Base-by-base conservation (phyloP, 2,888 invertebrate species). In the Caradrina clavipalpis region DNA sequence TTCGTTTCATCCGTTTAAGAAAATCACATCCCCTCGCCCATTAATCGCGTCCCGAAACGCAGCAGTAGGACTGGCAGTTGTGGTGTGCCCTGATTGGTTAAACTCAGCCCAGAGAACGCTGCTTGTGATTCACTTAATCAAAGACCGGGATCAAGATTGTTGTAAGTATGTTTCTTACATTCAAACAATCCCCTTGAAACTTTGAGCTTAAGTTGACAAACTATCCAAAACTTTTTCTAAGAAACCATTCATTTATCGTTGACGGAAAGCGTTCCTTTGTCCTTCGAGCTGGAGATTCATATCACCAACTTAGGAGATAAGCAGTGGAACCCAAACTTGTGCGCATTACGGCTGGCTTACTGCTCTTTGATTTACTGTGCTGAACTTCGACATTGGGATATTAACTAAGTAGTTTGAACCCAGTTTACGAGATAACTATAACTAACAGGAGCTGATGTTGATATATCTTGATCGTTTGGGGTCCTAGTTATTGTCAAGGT, bases 301-400 rank as follows among this genome's bases (percentile, higher is more conserved):
- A 81, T 75, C 75, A 62, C 26, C 31, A 69, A 68, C 73, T 70
- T 50, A 62, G 13, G 11, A 69, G 83, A 78, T 81, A 81, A 69
- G 75, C 62, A 78, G 11, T 73, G 58, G 39, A 79, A 67, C 51
- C 63, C 21, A 57, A 81, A 81, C 75, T 82, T 80, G 69, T 56
- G 57, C 49, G 61, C 58, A 64, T 82, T 74, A 64, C 56, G 26
- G 22, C 26, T 31, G 74, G 81, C 77, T 81, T 77, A 81, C 65
- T 80, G 51, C 55, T 68, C 62, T 70, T 83, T 81, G 83, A 81
- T 80, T 83, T 83, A 83, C 54, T 47, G 66, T 17, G 47, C 22
- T 42, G 21, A 67, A 80, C 69, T 81, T 83, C 39, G 58, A 54
- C 58, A 60, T 61, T 21, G 53, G 60, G 83, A 65, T 76, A 67